Percentiles rank a stretch among this genome's conserved stretches.
phyloP scores from a whole-genome alignment of 2,113 vertebrate species.

The Cacatua alba region DNA sequence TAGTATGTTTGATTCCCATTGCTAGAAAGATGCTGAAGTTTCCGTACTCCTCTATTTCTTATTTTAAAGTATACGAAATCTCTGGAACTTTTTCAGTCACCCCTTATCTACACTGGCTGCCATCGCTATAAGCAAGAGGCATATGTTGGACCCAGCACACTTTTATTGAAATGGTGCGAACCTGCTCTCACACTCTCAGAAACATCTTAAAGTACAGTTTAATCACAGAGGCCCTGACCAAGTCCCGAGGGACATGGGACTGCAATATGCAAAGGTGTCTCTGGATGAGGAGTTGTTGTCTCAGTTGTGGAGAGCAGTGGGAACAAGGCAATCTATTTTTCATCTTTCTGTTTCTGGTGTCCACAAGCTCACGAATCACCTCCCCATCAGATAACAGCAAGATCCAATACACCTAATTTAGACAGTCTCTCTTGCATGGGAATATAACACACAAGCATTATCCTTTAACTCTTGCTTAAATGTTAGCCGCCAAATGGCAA shows the following conservation, averaged over 20 bases:
- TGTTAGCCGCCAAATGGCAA: not conserved
- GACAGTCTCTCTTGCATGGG: not conserved
- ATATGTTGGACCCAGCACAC: slow-evolving; percentile 1
- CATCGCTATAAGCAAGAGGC: not conserved
- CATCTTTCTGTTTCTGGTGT: not conserved
- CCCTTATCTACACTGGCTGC: not conserved
- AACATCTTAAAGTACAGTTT: not conserved
- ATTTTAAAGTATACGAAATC: not conserved
- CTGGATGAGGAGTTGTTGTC: not conserved
- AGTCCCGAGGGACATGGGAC: accelerated
- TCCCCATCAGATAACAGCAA: not conserved
- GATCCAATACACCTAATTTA: not conserved
- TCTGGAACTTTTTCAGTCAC: slow-evolving; percentile 3
- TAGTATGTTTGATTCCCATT: not conserved
- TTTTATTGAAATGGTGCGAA: not conserved
- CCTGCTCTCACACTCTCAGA: not conserved
- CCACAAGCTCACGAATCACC: not conserved
- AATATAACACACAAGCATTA: not conserved
- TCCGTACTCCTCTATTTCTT: not conserved
- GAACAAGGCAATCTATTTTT: not conserved
- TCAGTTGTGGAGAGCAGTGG: not conserved
- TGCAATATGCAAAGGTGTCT: slow-evolving; percentile 7
- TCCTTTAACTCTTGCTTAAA: not conserved
- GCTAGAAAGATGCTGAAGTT: not conserved
- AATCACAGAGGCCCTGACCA: not conserved